Conservation (phyloP, 2,113 vertebrate species). For the Pygoscelis adeliae region DNA sequence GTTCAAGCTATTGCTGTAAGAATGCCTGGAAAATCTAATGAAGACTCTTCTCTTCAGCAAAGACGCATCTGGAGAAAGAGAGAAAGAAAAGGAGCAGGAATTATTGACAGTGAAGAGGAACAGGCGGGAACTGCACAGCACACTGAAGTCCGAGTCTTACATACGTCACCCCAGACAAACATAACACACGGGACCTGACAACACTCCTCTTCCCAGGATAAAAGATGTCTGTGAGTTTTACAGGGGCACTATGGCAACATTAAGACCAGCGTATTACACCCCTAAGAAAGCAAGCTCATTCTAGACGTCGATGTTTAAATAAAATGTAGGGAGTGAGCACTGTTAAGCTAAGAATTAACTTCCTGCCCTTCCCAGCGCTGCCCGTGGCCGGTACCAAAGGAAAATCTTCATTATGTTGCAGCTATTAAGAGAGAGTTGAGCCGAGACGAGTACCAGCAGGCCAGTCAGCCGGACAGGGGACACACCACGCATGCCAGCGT, state of each 20-base stretch:
- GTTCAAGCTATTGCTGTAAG: conserved; percentile 16
- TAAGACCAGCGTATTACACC: background rate
- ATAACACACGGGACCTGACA: fast-evolving
- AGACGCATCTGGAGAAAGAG: background rate
- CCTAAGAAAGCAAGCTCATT: background rate
- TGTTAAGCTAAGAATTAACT: background rate
- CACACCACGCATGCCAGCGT: fast-evolving
- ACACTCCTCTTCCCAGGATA: background rate
- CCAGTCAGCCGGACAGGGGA: background rate
- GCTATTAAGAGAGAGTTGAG: background rate
- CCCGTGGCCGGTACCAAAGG: background rate
- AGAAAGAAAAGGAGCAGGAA: background rate
- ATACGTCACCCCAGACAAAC: too few species aligned
- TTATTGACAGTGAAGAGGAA: background rate
- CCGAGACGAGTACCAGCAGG: fast-evolving
- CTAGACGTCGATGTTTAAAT: fast-evolving
- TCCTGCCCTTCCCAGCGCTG: background rate
- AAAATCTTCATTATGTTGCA: fast-evolving
- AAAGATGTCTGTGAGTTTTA: fast-evolving
- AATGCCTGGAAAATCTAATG: background rate
- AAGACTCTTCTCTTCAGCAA: background rate
- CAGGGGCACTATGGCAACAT: background rate
- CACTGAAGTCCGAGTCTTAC: background rate
- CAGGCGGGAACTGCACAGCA: background rate
- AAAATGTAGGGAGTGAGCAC: background rate